Base-by-base conservation (phyloP, 2,113 vertebrate genomes). In the Sinocyclocheilus anophthalmus region DNA sequence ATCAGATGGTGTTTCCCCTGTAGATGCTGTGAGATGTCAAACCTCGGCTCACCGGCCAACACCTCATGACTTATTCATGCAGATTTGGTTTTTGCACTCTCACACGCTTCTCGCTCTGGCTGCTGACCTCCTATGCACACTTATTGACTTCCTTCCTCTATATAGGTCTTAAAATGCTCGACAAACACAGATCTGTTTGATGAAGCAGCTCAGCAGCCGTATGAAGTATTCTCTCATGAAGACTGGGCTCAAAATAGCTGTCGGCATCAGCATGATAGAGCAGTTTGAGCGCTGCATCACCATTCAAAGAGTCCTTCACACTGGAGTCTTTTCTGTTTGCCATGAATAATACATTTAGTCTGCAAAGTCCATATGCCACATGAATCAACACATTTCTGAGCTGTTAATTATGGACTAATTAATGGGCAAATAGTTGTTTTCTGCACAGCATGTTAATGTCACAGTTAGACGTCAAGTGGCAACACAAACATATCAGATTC, bases 391-490 rank as follows among this genome's bases (percentile, higher is more conserved):
- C 39, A 53, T 50, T 33, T 20, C 24, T 33, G 24, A 20, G 39
- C 0, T 82, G 42, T 33, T 33, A 69, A 70, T 82, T 69, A 82
- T 65, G 13, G 45, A 70, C 42, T 69, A 69, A 82, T 69, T 20
- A 69, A 67, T 33, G 18, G 61, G 53, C 26, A 33, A 70, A 82
- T 14, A 65, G 8, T 45, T 3, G 0, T 18, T 81, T 26, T 48
- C 63, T 69, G 45, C 63, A 33, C 80, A 53, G 63, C 63, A 70
- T 67, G 80, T 69, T 53, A 82, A 82, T 82, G 80, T 30, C 61
- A 50, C 1, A 20, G 57, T 57, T 57, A 57, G 18, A 57, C 55
- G 7, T 59, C 11, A 55, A 18, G 0, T 5, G 26, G 1, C 26
- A 77, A 33, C 48, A 50, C 50, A 33, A 55, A 7, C 6, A 37